Percentiles rank a stretch among this genome's conserved stretches.
These are phyloP conservation scores for Drosophila murphyi DNA, from an alignment of 1,140 invertebrate genomes.

Conservation along the genomic window DNA sequence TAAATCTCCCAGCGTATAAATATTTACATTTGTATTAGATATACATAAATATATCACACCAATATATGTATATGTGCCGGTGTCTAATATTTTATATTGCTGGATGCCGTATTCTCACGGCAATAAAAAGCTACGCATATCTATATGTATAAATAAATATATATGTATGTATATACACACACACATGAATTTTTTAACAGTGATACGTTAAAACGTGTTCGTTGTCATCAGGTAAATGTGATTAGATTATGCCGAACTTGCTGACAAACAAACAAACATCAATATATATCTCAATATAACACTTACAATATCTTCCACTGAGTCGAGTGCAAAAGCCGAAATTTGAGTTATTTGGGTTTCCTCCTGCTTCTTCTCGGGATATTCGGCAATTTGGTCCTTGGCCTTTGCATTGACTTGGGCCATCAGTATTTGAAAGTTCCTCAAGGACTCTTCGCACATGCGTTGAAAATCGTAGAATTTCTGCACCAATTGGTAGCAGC, in stretches of 20 bases:
- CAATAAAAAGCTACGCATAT: conserved; percentile 12
- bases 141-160: background rate
- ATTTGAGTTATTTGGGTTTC: conserved; percentile 11
- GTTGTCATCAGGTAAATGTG: conserved; percentile 27
- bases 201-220: conserved; percentile 13
- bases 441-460: conserved; percentile 69
- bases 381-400: conserved; percentile 4
- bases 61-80: background rate
- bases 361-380: conserved; percentile 5
- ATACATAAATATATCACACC: background rate
- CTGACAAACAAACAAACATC: conserved; percentile 4
- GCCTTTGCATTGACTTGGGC: conserved; percentile 23
- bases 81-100: conserved; percentile 12
- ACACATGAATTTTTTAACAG: background rate
- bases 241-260: conserved; percentile 43
- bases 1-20: conserved; percentile 1
- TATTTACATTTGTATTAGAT: background rate
- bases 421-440: conserved; percentile 61
- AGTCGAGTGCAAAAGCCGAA: conserved; percentile 14
- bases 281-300: background rate
- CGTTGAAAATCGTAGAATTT: conserved; percentile 69
- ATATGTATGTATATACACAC: background rate
- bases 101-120: conserved; percentile 23
- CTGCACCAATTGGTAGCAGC: conserved; percentile 67
- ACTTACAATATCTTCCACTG: conserved; percentile 65